phyloP scores from a whole-genome alignment of 2,888 invertebrate genomes.

The Leptura quadrifasciata region DNA sequence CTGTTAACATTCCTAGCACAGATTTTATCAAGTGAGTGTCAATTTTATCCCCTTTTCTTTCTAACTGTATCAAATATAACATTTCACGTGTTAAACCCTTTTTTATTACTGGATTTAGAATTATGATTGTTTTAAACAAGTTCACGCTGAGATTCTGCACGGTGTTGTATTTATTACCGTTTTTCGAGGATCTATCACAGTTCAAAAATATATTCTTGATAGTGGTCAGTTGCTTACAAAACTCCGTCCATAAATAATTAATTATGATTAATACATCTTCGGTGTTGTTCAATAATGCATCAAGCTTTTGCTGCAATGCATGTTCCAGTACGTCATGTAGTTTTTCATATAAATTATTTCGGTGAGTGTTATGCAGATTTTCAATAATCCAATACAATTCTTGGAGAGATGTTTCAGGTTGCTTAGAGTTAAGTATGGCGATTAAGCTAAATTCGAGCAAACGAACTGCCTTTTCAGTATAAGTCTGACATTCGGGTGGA shows the following conservation, averaged over 20 bases:
- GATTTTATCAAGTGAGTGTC: constrained; percentile 93
- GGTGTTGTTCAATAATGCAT: constrained; percentile 88
- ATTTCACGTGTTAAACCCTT: constrained; percentile 91
- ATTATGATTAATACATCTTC: constrained; percentile 92
- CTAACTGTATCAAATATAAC: constrained; percentile 90
- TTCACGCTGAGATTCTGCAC: constrained; percentile 95
- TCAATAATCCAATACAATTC: constrained; percentile 96
- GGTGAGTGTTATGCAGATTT: constrained; percentile 82
- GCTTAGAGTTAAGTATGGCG: constrained; percentile 47
- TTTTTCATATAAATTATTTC: constrained; percentile 82
- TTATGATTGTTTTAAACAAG: constrained; percentile 92
- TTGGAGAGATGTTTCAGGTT: constrained; percentile 78
- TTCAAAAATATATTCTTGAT: constrained; percentile 97
- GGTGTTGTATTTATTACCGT: constrained; percentile 90
- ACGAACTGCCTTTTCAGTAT: constrained; percentile 28
- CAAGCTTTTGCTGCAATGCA: constrained; percentile 90
- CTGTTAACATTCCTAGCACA: constrained; percentile 93
- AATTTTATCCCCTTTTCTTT: constrained; percentile 90
- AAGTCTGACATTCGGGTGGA: constrained; percentile 25
- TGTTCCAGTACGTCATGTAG: constrained; percentile 87
- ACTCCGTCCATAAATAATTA: constrained; percentile 94
- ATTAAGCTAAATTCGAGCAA: constrained; percentile 31
- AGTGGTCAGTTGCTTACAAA: constrained; percentile 97
- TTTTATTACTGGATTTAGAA: constrained; percentile 89
- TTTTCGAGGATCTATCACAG: constrained; percentile 94